A percentile compares a stretch with the other conserved stretches of the same genome.
These are phyloP conservation scores for Pseudotriccus pelzelni DNA, from an alignment of 2,797 vertebrate species.

Conservation along the genomic window DNA sequence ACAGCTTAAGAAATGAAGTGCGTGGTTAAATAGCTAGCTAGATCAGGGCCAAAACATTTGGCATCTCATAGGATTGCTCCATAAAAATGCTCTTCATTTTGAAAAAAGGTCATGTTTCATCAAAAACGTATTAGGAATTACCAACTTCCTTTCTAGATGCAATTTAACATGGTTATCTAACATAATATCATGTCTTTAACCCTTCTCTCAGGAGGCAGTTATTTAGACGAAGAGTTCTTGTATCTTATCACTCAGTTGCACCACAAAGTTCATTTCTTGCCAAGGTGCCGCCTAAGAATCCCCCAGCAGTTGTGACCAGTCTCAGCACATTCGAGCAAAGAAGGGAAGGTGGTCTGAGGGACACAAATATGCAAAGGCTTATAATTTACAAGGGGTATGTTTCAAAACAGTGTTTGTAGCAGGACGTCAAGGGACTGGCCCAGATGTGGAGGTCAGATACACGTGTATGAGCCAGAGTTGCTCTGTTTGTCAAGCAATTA, in stretches of 20 bases:
- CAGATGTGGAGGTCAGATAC: not conserved
- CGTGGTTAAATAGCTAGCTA: conserved; percentile 1
- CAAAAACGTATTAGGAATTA: not conserved
- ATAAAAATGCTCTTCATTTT: conserved; percentile 35
- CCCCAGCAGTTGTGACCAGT: not conserved
- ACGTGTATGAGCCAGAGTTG: not conserved
- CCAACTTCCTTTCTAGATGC: not conserved
- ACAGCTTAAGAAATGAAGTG: conserved; percentile 39
- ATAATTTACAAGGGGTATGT: not conserved
- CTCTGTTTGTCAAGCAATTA: conserved; percentile 2
- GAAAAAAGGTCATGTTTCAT: conserved; percentile 9
- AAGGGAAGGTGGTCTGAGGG: not conserved
- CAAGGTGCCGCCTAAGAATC: not conserved
- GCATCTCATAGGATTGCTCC: conserved; percentile 12
- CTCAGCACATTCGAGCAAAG: not conserved
- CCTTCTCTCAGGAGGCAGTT: not conserved
- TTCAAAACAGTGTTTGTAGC: not conserved
- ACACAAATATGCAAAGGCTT: not conserved
- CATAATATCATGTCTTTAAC: not conserved
- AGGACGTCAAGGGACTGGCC: not conserved
- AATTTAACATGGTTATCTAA: not conserved
- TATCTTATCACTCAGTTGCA: not conserved
- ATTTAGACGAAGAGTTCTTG: not conserved
- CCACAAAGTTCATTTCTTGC: not conserved
- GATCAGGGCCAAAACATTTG: conserved; percentile 28